A percentile compares a stretch with the other conserved stretches of the same genome.
Conservation (phyloP, 2,113 vertebrate species). For the Lichenostomus cassidix region DNA sequence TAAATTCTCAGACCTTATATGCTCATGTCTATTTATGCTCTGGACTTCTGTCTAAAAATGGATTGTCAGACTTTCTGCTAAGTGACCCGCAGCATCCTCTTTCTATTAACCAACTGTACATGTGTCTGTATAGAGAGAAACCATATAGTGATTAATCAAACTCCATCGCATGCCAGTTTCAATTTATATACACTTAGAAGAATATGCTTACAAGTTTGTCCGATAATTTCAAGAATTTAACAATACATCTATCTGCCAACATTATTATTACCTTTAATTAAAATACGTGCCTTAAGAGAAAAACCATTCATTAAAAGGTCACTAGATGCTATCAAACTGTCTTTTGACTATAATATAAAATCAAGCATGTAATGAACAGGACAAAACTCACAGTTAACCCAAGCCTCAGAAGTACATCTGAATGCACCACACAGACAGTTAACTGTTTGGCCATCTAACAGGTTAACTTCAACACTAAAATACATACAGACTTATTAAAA, state of each 20-base stretch:
- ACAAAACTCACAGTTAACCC: background rate
- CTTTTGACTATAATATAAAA: background rate
- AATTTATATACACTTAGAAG: background rate
- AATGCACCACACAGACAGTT: background rate
- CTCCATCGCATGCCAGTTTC: background rate
- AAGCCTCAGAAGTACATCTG: background rate
- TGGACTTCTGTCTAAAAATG: background rate
- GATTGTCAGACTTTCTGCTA: background rate
- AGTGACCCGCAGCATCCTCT: background rate
- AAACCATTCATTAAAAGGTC: background rate
- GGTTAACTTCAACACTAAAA: background rate
- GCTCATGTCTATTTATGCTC: background rate
- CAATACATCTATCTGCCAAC: background rate
- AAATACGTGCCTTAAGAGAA: background rate
- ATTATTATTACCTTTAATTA: background rate
- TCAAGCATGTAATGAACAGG: background rate
- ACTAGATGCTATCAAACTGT: background rate
- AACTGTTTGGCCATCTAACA: background rate
- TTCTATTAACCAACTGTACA: background rate
- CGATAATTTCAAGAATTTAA: background rate
- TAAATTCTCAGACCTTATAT: background rate
- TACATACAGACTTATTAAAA: background rate
- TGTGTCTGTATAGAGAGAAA: background rate
- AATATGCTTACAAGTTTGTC: background rate
- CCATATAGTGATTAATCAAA: background rate